These are phyloP conservation scores for Tridacna crocea DNA, from an alignment of 2,888 invertebrate species.

Conservation along the genomic window DNA sequence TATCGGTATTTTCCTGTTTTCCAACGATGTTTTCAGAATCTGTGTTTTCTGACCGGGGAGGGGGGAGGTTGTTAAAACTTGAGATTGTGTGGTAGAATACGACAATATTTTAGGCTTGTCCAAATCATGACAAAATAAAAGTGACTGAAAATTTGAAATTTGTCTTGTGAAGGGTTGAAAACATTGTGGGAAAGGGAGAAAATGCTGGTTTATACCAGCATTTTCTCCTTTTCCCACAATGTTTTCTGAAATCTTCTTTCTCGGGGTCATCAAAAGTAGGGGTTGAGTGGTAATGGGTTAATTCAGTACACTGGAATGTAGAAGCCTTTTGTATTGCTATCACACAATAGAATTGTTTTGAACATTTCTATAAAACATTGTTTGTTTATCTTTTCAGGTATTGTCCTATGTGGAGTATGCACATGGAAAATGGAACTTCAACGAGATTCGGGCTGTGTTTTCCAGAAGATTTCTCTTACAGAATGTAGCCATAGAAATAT, in stretches of 20 bases:
- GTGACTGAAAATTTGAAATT: too few species aligned
- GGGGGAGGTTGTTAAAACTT: too few species aligned
- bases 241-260: neutral
- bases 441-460: conserved; percentile 99
- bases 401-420: conserved; percentile 99
- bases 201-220: neutral
- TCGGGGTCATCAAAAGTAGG: neutral
- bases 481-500: conserved; percentile 97
- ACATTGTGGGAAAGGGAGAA: neutral
- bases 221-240: neutral
- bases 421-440: conserved; percentile 99
- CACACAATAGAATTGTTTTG: too few species aligned
- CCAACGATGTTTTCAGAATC: too few species aligned
- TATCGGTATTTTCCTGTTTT: neutral
- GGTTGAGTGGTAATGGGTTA: neutral
- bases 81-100: too few species aligned
- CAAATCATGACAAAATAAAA: too few species aligned
- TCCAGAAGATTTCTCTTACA: conserved; percentile 97
- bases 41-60: too few species aligned
- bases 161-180: neutral
- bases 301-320: neutral
- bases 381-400: conserved; percentile 88
- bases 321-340: too few species aligned
- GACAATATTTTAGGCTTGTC: too few species aligned
- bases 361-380: too few species aligned